Base-by-base conservation (phyloP, 2,113 vertebrate genomes). In the Butorides virescens region DNA sequence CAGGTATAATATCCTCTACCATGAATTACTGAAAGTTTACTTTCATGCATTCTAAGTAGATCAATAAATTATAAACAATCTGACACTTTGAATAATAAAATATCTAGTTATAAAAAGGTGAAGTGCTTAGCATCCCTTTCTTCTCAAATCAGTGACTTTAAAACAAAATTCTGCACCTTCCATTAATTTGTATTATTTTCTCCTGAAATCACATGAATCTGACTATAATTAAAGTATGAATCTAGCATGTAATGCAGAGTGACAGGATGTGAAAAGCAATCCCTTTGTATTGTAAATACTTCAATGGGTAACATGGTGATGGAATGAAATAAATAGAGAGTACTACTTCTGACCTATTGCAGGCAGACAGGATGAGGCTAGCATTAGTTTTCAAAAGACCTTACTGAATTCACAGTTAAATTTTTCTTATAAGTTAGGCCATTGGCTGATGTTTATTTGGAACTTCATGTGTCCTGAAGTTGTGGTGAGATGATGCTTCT, bases 221-320 rank as follows among this genome's bases (percentile, higher is more conserved):
- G n/a, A 56, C 90, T 85, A 68, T 29, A 89, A 89, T 76, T 79
- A 65, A 71, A 70, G 17, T 25, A 90, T 34, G 25, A 79, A 17
- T 53, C 30, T 73, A 76, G 5, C 27, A 52, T 23, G 34, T 76
- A 92, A 94, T 94, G 44, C 25, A 68, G 30, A 85, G 49, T 85
- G 85, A 70, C 58, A 61, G 23, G 21, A 65, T 72, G 37, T 86
- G 58, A 86, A 94, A 96, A 91, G 34, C 22, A 83, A 61, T n/a
- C 5, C 1, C 15, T 88, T 68, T 50, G 13, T 81, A 29, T 37
- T 72, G 30, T 76, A 96, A 94, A 94, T 83, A 79, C 19, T 66
- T 13, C 49, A 61, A 11, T 34, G 19, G 6, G 32, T 85, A 91
- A 72, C 56, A 65, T 23, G 22, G 9, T 66, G 74, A 50, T 58